Conservation (phyloP, 2,797 vertebrate species). For the Serranus cabrilla region DNA sequence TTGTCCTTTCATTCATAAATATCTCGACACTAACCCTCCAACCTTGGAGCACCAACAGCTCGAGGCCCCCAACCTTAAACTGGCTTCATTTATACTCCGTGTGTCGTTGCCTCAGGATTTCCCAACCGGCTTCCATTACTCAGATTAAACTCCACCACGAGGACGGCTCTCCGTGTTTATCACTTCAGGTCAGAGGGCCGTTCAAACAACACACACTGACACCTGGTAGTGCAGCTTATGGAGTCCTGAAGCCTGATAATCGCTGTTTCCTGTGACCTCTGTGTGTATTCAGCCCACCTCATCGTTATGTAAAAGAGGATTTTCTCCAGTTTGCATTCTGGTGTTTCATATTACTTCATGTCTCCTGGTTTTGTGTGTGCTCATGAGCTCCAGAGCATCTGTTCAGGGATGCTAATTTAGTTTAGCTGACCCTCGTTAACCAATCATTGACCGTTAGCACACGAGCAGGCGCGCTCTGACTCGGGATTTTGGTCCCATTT, state of each 20-base stretch:
- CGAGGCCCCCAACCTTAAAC: slow-evolving; percentile 11
- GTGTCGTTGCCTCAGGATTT: slow-evolving; percentile 9
- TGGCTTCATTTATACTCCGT: slow-evolving; percentile 25
- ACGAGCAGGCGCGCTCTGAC: too few species aligned
- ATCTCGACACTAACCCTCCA: slow-evolving; percentile 2
- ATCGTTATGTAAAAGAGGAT: slow-evolving; percentile 45
- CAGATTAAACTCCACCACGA: slow-evolving; percentile 16
- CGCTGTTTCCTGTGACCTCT: slow-evolving; percentile 21
- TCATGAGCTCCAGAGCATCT: slow-evolving; percentile 46
- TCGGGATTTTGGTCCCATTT: too few species aligned
- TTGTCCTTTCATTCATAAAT: slow-evolving; percentile 38
- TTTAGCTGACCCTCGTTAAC: too few species aligned
- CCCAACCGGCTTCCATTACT: slow-evolving; percentile 8
- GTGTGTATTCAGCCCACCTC: slow-evolving; percentile 31
- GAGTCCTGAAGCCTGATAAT: slow-evolving; percentile 23
- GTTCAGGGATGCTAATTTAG: slow-evolving; percentile 4
- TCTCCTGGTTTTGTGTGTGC: slow-evolving; percentile 29
- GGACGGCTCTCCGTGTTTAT: background rate
- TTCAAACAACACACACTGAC: slow-evolving; percentile 20
- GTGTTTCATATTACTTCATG: slow-evolving; percentile 25
- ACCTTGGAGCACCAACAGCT: slow-evolving; percentile 16
- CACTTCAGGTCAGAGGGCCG: slow-evolving; percentile 15
- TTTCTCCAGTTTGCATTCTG: slow-evolving; percentile 1
- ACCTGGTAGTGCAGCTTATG: slow-evolving; percentile 39
- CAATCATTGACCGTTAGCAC: too few species aligned